Evolutionary conservation across 2,888 invertebrate species (phyloP).

Genomic region (Exephanes ischioxanthus): DNA sequence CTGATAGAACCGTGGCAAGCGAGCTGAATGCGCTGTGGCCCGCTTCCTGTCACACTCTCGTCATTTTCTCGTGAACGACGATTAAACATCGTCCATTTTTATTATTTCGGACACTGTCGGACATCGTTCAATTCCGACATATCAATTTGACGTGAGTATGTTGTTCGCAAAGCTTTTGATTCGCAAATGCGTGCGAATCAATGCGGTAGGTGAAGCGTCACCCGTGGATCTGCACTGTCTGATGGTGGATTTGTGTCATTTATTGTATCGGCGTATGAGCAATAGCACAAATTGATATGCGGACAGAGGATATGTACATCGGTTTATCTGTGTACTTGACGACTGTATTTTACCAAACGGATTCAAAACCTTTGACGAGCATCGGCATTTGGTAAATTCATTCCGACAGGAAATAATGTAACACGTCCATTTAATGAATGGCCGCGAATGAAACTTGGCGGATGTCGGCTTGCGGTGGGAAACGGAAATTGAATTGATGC

Average conservation of each 20-base stretch:
- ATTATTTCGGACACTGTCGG: background rate
- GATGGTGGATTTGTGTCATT: background rate
- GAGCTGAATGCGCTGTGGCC: background rate
- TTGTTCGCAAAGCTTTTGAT: background rate
- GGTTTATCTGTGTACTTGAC: background rate
- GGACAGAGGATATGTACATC: background rate
- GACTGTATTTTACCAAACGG: background rate
- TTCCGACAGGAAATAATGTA: background rate
- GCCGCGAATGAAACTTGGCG: background rate
- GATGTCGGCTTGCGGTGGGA: background rate
- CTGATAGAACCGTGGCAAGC: too few relatives aligned
- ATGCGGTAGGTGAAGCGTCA: background rate
- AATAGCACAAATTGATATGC: background rate
- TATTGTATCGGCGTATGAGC: background rate
- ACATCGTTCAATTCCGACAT: background rate
- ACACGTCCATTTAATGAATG: background rate
- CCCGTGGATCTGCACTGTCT: too few relatives aligned
- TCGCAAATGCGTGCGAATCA: background rate
- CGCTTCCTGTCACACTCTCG: conserved; percentile 1
- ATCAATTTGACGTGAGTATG: background rate
- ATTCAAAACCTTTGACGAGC: background rate
- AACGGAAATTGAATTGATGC: too few relatives aligned
- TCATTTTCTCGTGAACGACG: background rate
- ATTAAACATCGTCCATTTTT: background rate
- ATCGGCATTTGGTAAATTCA: background rate